Percentiles rank a stretch among this genome's conserved stretches.
Evolutionary conservation across 2,113 vertebrate genomes (phyloP).

Genomic region (Mungos mungo): DNA sequence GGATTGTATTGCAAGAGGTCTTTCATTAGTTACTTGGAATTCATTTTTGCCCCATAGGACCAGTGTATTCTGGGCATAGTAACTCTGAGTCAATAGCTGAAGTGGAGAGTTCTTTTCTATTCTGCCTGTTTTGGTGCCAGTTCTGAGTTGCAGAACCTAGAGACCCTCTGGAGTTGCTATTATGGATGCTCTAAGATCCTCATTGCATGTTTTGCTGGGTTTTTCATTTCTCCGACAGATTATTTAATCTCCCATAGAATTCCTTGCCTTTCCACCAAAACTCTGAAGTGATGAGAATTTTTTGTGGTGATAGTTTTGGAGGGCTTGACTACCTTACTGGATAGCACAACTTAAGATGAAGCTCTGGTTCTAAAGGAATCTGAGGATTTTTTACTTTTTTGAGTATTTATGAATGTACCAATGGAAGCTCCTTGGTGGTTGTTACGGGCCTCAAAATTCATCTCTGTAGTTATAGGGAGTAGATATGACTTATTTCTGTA

Average conservation of each 20-base stretch:
- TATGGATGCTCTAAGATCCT: not conserved
- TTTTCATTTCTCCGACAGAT: constrained; percentile 44
- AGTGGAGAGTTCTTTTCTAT: constrained; percentile 7
- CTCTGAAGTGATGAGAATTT: not conserved
- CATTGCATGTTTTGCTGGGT: not conserved
- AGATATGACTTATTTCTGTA: constrained; percentile 6
- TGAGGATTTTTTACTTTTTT: not conserved
- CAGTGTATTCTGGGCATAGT: not conserved
- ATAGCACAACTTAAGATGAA: constrained; percentile 25
- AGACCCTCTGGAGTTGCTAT: constrained; percentile 9
- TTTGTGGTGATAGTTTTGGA: constrained; percentile 32
- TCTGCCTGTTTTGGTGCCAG: constrained; percentile 5
- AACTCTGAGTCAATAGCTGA: not conserved
- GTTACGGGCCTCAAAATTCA: not conserved
- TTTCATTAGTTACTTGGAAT: constrained; percentile 23
- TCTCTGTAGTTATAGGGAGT: not conserved
- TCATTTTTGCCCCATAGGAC: not conserved
- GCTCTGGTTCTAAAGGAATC: not conserved
- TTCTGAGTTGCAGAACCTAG: not conserved
- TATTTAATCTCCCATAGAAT: not conserved
- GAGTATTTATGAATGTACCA: not conserved
- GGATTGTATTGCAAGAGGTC: not conserved
- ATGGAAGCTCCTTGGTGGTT: not conserved
- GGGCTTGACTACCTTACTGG: not conserved
- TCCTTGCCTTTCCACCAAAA: constrained; percentile 17